phyloP scores from a whole-genome alignment of 2,797 vertebrate genomes.

The Eulemur rubriventer region DNA sequence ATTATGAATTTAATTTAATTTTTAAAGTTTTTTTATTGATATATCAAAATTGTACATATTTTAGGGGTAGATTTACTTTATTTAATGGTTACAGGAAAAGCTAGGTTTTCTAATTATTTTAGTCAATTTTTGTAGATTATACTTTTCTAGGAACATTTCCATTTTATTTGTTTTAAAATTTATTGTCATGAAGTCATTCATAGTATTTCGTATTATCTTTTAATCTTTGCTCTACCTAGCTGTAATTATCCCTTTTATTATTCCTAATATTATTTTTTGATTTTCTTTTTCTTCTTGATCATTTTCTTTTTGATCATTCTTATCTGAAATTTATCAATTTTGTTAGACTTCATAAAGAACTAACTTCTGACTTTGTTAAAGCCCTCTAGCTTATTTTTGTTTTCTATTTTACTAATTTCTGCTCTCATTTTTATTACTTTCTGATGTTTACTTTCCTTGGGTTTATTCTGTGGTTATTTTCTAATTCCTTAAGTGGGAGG shows the following conservation, averaged over 20 bases:
- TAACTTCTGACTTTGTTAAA: neutral
- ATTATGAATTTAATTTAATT: neutral
- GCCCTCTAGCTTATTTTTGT: neutral
- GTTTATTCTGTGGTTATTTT: conserved; percentile 40
- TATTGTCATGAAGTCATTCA: neutral
- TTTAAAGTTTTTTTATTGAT: neutral
- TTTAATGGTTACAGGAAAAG: neutral
- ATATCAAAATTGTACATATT: neutral
- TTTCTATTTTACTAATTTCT: neutral
- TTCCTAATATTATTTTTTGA: neutral
- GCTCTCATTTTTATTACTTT: neutral
- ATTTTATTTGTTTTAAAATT: conserved; percentile 6
- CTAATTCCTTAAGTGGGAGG: neutral
- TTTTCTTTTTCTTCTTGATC: neutral
- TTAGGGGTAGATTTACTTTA: neutral
- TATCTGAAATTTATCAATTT: neutral
- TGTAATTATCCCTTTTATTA: neutral
- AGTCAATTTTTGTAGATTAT: neutral
- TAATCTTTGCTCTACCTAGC: neutral
- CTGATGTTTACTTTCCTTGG: neutral
- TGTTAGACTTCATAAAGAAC: neutral
- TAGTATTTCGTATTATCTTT: neutral
- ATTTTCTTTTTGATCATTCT: neutral
- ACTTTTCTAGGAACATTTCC: neutral
- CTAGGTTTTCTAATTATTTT: neutral